phyloP scores from a whole-genome alignment of 2,888 invertebrate species.

The Leucophenga maculata region DNA sequence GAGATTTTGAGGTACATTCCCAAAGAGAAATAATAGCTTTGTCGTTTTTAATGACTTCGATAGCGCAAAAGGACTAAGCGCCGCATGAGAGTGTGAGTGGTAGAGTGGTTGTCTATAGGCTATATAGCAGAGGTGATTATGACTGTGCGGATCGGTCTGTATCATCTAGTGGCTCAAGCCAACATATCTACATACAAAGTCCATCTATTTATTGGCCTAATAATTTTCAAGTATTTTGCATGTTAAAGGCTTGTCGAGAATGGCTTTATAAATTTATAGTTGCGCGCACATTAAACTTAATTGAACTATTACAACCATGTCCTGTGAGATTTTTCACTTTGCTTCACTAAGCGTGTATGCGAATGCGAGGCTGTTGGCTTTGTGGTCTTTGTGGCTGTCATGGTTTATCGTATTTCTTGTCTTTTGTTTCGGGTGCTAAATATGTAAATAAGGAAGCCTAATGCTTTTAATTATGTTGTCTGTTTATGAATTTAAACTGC shows the following conservation, averaged over 20 bases:
- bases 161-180: not conserved
- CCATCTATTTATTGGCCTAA: constrained; percentile 14
- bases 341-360: not conserved
- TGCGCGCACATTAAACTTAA: constrained; percentile 17
- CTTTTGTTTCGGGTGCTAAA: not conserved
- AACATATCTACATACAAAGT: not conserved
- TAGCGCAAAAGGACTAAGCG: not conserved
- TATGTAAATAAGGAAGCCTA: too few relatives aligned
- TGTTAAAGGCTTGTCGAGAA: constrained; percentile 5
- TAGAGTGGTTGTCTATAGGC: not conserved
- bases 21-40: constrained; percentile 14
- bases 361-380: not conserved
- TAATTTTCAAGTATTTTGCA: constrained; percentile 23
- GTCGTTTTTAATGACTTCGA: constrained; percentile 19
- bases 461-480: too few relatives aligned
- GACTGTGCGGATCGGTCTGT: not conserved
- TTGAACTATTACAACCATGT: constrained; percentile 12
- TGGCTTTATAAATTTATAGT: constrained; percentile 22
- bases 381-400: constrained; percentile 1
- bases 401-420: not conserved
- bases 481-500: too few relatives aligned
- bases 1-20: constrained; percentile 16
- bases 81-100: too few relatives aligned
- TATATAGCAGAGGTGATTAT: not conserved
- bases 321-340: constrained; percentile 1